These are phyloP conservation scores for Onychomys arenicola DNA, from an alignment of 2,797 vertebrate species.

Conservation along the genomic window DNA sequence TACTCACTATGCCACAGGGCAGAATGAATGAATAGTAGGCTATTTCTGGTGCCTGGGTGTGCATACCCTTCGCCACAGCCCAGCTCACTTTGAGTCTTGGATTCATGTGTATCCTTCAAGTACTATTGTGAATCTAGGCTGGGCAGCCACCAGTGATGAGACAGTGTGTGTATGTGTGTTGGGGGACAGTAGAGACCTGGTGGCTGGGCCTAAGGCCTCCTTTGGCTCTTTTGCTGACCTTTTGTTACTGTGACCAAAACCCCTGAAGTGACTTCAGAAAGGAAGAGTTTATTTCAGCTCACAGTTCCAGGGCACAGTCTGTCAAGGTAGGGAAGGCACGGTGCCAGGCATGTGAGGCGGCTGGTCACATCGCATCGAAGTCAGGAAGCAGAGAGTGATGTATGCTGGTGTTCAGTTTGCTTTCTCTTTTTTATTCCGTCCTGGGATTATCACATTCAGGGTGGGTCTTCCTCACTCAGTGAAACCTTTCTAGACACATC, in stretches of 20 bases:
- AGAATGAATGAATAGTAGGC: accelerated
- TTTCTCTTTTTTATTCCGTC: background rate
- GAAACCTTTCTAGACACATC: background rate
- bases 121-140: accelerated
- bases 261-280: background rate
- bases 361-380: background rate
- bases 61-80: background rate
- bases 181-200: background rate
- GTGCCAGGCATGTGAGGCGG: background rate
- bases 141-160: background rate
- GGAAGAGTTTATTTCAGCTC: background rate
- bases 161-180: background rate
- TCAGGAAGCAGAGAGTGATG: background rate
- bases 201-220: background rate
- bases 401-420: background rate
- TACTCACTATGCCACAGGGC: too few species aligned
- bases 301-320: background rate
- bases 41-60: accelerated
- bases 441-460: background rate
- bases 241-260: background rate
- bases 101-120: background rate
- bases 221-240: background rate
- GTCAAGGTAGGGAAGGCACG: background rate
- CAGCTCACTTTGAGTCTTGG: background rate
- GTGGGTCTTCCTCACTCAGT: background rate